phyloP scores from a whole-genome alignment of 2,113 vertebrate genomes.

The Petroica traversi region DNA sequence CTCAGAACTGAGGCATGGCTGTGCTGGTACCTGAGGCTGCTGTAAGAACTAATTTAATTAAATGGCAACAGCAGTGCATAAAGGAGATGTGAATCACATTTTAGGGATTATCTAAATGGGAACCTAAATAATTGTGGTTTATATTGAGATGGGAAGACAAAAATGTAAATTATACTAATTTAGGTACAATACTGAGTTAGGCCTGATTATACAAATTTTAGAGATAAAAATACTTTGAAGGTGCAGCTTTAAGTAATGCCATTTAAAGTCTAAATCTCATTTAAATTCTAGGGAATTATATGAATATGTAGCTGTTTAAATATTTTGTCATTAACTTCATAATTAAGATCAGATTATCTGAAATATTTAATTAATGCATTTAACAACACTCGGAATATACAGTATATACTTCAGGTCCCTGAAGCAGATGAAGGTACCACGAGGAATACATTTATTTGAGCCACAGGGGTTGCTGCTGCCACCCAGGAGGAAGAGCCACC shows the following conservation, averaged over 20 bases:
- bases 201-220: not conserved
- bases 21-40: not conserved
- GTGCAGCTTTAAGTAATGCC: not conserved
- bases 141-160: not conserved
- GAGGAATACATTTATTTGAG: not conserved
- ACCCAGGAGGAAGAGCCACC: not conserved
- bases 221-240: not conserved
- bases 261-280: not conserved
- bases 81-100: constrained; percentile 5
- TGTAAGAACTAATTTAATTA: constrained; percentile 12
- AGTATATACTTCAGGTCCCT: not conserved
- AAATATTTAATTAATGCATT: not conserved
- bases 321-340: not conserved
- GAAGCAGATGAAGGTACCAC: not conserved
- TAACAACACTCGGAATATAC: not conserved
- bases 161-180: not conserved
- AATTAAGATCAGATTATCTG: not conserved
- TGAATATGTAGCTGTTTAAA: not conserved
- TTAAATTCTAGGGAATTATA: not conserved
- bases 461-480: not conserved
- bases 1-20: not conserved
- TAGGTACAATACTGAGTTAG: not conserved
- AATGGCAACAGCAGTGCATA: not conserved
- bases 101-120: not conserved
- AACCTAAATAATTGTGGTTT: not conserved